Conservation (phyloP, 2,797 vertebrate genomes). For the Pteropus rufus region DNA sequence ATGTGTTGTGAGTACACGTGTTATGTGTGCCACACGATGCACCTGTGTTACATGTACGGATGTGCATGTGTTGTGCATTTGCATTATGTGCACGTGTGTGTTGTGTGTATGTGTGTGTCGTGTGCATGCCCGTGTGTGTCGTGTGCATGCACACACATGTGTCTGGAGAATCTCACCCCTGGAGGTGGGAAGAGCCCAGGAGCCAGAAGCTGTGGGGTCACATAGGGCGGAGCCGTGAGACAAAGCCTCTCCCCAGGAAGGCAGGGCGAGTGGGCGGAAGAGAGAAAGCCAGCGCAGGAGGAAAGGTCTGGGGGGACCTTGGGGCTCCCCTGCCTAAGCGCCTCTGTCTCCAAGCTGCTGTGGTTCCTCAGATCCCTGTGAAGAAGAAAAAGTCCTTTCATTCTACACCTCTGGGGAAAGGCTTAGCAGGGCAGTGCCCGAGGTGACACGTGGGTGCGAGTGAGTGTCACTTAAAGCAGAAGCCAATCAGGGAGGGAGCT, state of each 20-base stretch:
- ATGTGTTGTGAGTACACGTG: too few relatives aligned
- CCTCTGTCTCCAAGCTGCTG: background rate
- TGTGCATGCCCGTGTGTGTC: background rate
- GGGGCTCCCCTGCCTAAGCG: accelerated
- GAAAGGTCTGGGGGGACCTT: background rate
- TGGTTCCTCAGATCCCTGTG: background rate
- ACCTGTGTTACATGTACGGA: too few relatives aligned
- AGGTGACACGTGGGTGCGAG: background rate
- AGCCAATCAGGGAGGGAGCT: accelerated
- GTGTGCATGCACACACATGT: background rate
- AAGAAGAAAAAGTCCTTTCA: background rate
- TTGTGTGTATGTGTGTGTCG: too few relatives aligned
- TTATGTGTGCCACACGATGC: too few relatives aligned
- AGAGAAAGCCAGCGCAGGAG: background rate
- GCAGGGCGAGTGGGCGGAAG: background rate
- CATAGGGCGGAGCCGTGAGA: accelerated
- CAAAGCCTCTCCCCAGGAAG: background rate
- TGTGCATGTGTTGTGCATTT: too few relatives aligned
- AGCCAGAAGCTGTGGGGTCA: background rate
- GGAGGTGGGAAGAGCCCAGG: background rate
- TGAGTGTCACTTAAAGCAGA: background rate
- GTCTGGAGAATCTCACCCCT: too few relatives aligned
- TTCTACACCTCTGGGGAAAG: accelerated
- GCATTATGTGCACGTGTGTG: too few relatives aligned
- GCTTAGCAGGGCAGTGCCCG: background rate